Base-by-base conservation (phyloP, 2,888 invertebrate species). In the Xylota segnis region DNA sequence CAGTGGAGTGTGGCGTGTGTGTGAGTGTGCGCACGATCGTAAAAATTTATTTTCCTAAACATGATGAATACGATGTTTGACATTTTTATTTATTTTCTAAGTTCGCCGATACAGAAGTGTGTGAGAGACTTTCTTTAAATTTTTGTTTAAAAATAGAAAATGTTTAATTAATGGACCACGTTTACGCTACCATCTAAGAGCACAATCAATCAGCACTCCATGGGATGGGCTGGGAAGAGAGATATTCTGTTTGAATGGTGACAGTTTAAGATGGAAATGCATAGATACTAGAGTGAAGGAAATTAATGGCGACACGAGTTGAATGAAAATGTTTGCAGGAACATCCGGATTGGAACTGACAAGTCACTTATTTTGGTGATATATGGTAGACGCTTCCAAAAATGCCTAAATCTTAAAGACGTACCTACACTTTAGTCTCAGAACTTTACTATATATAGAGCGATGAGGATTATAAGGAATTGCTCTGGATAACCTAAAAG, bases 81-180 rank as follows among this genome's bases (percentile, higher is more conserved):
- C 68, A 68, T 68, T 68, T 68, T 68, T 68, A 56, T 68, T 43
- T 68, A 14, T 40, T 29, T 43, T 43, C 61, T 29, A 23, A 58
- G 37, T 59, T 40, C 4, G 4, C 52, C n/a, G 37, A 23, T 12
- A 50, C 6, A 50, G 10, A 27, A 6, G 14, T 16, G 4, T n/a
- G 16, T 18, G 47, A 63, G 37, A 47, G 32, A 63, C 47, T 63
- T 63, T 63, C 47, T 32, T 32, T 5, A 27, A 29, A 9, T 32
- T 16, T 18, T 37, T 34, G 7, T 4, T 34, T 54, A 12, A 66
- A 66, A 66, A 66, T 66, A 52, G 66, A 66, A 66, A 52, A 37
- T 66, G 10, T 27, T 23, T 12, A 52, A 66, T 66, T 50, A 66
- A 66, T 66, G 66, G 27, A 2, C 52, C 37, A 37, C 37, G 34